Evolutionary conservation across 2,113 vertebrate genomes (phyloP).

Genomic region (Chaenocephalus aceratus): DNA sequence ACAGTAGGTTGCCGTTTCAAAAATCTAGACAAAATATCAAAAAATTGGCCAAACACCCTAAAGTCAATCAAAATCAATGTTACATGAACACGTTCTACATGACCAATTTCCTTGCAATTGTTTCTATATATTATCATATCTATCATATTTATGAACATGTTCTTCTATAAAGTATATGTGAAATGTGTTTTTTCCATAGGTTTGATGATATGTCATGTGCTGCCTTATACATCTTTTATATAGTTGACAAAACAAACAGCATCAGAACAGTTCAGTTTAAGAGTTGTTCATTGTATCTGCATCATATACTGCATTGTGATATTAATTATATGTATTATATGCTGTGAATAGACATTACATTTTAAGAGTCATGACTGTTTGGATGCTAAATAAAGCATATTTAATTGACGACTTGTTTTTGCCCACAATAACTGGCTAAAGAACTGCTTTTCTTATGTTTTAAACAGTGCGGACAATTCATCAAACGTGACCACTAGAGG

Average conservation of each 20-base stretch:
- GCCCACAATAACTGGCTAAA: background rate
- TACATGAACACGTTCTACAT: slow-evolving; percentile 6
- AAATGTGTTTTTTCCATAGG: slow-evolving; percentile 60
- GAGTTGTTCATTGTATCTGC: slow-evolving; percentile 24
- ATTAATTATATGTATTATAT: slow-evolving; percentile 38
- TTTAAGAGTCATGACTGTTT: slow-evolving; percentile 63
- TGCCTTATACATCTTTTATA: slow-evolving; percentile 76
- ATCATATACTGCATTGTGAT: slow-evolving; percentile 32
- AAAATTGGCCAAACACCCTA: background rate
- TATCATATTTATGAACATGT: slow-evolving; percentile 40
- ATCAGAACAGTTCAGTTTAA: slow-evolving; percentile 29
- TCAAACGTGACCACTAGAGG: slow-evolving; percentile 1
- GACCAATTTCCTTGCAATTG: slow-evolving; percentile 5
- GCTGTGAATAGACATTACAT: slow-evolving; percentile 60
- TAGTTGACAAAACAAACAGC: slow-evolving; percentile 52
- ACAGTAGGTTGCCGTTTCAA: background rate
- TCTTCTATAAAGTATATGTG: slow-evolving; percentile 40
- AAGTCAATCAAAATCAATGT: slow-evolving; percentile 12
- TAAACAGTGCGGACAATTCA: slow-evolving; percentile 4
- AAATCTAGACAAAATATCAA: background rate
- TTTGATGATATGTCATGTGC: slow-evolving; percentile 73
- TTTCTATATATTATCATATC: slow-evolving; percentile 3
- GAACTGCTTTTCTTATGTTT: background rate
- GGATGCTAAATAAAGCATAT: slow-evolving; percentile 73
- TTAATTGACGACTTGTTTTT: slow-evolving; percentile 42